Percentiles rank a stretch among this genome's conserved stretches.
These are phyloP conservation scores for Ursus arctos DNA, from an alignment of 2,113 vertebrate species.

Conservation along the genomic window DNA sequence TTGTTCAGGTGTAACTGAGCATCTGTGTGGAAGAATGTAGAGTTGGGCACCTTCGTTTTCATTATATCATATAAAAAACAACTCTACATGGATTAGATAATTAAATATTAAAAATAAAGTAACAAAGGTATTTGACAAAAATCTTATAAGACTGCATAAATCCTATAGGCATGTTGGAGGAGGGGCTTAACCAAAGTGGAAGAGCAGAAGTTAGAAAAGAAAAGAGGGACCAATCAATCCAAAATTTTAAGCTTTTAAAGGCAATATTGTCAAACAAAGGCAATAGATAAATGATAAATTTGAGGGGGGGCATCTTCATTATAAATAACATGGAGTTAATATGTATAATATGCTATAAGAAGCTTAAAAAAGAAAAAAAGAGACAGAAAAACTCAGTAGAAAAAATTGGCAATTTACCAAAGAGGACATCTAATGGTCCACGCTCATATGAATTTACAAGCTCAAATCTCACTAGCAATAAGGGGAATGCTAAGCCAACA, in stretches of 20 bases:
- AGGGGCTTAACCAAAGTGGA: not conserved
- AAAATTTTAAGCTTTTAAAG: not conserved
- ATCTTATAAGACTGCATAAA: not conserved
- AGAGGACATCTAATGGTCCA: not conserved
- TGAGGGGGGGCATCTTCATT: not conserved
- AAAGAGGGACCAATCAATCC: not conserved
- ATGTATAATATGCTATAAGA: not conserved
- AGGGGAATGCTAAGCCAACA: not conserved
- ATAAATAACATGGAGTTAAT: not conserved
- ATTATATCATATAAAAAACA: not conserved
- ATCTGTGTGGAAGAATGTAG: not conserved
- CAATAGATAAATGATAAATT: not conserved
- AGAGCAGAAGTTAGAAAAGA: not conserved
- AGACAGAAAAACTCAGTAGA: not conserved
- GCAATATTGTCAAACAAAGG: not conserved
- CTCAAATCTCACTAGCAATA: not conserved
- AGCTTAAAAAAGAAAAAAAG: not conserved
- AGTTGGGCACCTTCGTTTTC: not conserved
- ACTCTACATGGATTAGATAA: not conserved
- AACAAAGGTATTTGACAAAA: not conserved
- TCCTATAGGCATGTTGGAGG: not conserved
- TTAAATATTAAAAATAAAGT: slow-evolving; percentile 20
- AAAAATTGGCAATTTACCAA: not conserved
- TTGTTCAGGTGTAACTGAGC: not conserved
- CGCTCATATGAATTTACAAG: not conserved